phyloP scores from a whole-genome alignment of 2,113 vertebrate species.

The Chrysochloris asiatica region DNA sequence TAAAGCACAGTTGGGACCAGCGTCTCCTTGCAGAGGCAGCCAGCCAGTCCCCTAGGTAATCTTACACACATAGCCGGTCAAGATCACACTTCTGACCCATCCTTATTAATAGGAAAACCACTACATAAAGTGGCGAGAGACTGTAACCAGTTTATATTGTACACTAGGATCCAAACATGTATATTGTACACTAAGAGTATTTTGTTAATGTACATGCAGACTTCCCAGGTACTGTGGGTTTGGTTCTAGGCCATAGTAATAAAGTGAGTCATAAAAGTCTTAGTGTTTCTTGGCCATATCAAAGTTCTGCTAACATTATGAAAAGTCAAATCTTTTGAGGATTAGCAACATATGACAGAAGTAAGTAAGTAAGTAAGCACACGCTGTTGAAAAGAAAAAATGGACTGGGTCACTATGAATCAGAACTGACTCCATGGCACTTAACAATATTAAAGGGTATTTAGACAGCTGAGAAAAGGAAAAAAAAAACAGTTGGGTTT shows the following conservation, averaged over 20 bases:
- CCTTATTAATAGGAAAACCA: not conserved
- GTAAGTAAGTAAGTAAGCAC: not conserved
- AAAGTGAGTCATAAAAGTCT: too few species aligned
- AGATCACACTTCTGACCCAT: not conserved
- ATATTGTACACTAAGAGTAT: not conserved
- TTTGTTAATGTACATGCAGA: not conserved
- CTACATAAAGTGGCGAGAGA: not conserved
- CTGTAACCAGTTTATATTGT: not conserved
- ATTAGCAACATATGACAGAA: not conserved
- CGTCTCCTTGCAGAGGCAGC: not conserved
- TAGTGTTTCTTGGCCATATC: too few species aligned
- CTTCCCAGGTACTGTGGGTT: not conserved
- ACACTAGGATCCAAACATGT: not conserved
- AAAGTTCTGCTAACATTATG: not conserved
- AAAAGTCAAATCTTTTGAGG: not conserved
- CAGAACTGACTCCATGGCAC: too few species aligned
- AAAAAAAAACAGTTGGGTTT: not conserved
- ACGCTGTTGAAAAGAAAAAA: not conserved
- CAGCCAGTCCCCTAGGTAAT: not conserved
- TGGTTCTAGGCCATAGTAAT: not conserved
- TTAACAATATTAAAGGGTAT: not conserved
- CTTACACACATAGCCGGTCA: not conserved
- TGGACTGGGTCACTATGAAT: too few species aligned
- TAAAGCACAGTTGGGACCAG: not conserved
- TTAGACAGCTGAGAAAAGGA: not conserved